Conservation (phyloP, 2,113 vertebrate species). For the Procavia capensis region DNA sequence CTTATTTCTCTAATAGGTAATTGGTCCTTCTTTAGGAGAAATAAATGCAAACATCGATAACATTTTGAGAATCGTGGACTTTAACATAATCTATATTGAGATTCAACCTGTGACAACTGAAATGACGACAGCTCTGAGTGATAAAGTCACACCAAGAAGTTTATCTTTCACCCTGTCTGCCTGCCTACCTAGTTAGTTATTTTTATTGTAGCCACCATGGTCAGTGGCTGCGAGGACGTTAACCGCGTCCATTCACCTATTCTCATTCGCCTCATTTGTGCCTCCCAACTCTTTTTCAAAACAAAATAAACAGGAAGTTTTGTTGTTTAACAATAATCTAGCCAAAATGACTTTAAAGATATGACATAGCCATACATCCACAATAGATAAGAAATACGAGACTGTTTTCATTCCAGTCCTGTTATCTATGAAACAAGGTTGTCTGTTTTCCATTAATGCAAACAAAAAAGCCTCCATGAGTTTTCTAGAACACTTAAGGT, state of each 20-base stretch:
- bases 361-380: neutral
- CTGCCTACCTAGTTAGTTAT: neutral
- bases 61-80: neutral
- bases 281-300: neutral
- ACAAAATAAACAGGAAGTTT: neutral
- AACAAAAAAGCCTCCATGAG: neutral
- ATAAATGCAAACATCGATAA: neutral
- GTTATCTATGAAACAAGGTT: neutral
- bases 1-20: slow-evolving; percentile 4
- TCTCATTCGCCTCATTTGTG: neutral
- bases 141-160: neutral
- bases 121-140: neutral
- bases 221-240: neutral
- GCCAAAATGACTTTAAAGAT: slow-evolving; percentile 6
- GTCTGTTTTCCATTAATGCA: neutral
- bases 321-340: neutral
- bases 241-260: neutral
- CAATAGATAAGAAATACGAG: neutral
- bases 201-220: neutral
- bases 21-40: neutral
- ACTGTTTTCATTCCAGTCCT: neutral
- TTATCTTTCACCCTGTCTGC: neutral
- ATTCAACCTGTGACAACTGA: neutral
- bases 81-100: neutral
- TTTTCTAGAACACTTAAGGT: neutral